Base-by-base conservation (phyloP, 2,797 vertebrate species). In the Spheniscus humboldti region DNA sequence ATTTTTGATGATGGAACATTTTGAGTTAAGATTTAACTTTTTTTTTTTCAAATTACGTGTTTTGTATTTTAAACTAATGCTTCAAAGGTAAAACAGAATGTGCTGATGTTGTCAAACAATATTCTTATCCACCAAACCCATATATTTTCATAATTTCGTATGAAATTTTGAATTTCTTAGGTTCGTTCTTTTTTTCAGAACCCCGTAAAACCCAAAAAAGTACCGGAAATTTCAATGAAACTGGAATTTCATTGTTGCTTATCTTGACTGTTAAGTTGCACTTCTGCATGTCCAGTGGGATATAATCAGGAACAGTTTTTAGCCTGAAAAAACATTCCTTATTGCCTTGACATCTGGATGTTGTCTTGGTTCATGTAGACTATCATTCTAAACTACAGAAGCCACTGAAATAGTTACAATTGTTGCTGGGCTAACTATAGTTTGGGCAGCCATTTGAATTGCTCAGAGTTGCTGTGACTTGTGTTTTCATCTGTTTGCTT, bases 171-270 rank as follows among this genome's bases (percentile, higher is more conserved):
- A 18, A 41, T 68, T 77, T 82, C n/a, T 48, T 56, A 3, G 9
- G 9, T 48, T 85, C 9, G 0, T 87, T 77, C 22, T 11, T 52
- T 33, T 57, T 39, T 55, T 25, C 5, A 77, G 43, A 71, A 25
- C 2, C 2, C 6, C 4, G 0, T 3, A 23, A 15, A 18, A 9
- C 2, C 2, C 5, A 0, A 1, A 10, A 10, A 73, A 68, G 4
- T n/a, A 19, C 3, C 18, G 78, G n/a, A 90, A 71, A 50, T 77
- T 83, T 72, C 39, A 8, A 17, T 30, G 19, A 62, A 80, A 48
- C 12, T 30, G 7, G 18, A 69, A 63, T 75, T 50, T 72, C 5
- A 16, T n/a, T 86, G 7, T 48, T 81, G 7, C 6, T 74, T 1
- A 30, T 66, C 16, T 53, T 63, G 15, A 63, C 11, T 74, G 4